phyloP scores from a whole-genome alignment of 2,888 invertebrate genomes.

The Lepetodrilus schrolli region DNA sequence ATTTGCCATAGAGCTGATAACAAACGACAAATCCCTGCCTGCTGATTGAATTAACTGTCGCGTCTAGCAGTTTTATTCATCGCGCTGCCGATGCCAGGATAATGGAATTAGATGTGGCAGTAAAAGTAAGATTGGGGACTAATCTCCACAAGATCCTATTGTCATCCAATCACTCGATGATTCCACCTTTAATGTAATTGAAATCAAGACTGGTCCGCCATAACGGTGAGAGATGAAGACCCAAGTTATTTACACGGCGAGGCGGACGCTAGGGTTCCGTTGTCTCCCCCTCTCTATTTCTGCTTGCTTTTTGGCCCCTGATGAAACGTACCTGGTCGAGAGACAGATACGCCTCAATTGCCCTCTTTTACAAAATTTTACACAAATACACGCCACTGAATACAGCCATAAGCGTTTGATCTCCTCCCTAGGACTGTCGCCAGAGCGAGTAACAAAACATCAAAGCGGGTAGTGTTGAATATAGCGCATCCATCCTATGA shows the following conservation, averaged over 20 bases:
- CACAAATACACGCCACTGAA: conserved; percentile 19
- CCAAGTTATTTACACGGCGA: neutral
- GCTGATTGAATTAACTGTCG: conserved; percentile 28
- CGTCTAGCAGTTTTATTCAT: conserved; percentile 33
- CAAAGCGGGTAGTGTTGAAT: conserved; percentile 23
- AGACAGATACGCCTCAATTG: neutral
- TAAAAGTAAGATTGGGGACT: conserved; percentile 36
- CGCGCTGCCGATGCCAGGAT: conserved; percentile 27
- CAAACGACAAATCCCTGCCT: conserved; percentile 1
- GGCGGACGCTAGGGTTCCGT: neutral
- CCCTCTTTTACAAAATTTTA: conserved; percentile 25
- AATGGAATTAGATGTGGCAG: conserved; percentile 41
- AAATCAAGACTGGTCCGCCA: conserved; percentile 29
- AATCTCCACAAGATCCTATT: conserved; percentile 42
- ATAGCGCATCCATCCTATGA: conserved; percentile 28
- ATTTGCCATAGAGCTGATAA: conserved; percentile 23
- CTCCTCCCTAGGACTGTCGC: neutral
- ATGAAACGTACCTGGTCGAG: conserved; percentile 10
- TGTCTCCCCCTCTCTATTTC: no score
- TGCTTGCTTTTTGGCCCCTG: conserved; percentile 17
- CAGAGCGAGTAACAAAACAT: neutral
- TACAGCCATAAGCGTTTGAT: conserved; percentile 9
- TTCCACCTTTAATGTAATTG: conserved; percentile 45
- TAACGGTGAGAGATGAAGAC: neutral
- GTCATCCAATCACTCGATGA: conserved; percentile 36